Conservation (phyloP, 2,797 vertebrate species). For the Dryobates pubescens region DNA sequence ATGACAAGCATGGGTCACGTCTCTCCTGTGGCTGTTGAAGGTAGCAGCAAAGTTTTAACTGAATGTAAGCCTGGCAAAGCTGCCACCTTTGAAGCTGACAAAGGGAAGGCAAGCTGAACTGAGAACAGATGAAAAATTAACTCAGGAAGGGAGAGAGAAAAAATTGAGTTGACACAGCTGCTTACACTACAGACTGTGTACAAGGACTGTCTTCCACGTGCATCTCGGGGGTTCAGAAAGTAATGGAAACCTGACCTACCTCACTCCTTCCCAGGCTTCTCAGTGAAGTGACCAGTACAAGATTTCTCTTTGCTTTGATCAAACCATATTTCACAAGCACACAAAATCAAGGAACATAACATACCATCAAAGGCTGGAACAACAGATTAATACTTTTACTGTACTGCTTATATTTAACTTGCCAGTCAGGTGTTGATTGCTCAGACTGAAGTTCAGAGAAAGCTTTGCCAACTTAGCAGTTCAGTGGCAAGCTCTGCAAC, state of each 20-base stretch:
- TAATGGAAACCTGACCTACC: background rate
- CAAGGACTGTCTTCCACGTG: background rate
- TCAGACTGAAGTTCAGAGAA: background rate
- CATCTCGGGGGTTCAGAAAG: constrained; percentile 7
- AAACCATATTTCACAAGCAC: background rate
- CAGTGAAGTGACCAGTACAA: background rate
- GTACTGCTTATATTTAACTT: background rate
- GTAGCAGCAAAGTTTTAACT: background rate
- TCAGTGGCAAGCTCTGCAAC: background rate
- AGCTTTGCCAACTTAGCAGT: background rate
- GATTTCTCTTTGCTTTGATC: background rate
- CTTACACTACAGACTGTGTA: constrained; percentile 2
- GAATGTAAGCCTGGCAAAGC: background rate
- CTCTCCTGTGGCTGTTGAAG: background rate
- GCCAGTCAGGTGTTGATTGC: background rate
- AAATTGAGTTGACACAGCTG: background rate
- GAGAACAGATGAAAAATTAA: background rate
- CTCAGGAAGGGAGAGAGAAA: constrained; percentile 19
- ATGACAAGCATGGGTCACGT: background rate
- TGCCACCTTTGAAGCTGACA: background rate
- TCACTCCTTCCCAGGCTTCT: background rate
- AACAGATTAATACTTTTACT: background rate
- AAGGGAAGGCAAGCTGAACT: background rate
- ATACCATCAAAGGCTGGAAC: background rate
- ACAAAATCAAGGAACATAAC: background rate